phyloP scores from a whole-genome alignment of 2,113 vertebrate genomes.

The Alethe diademata region DNA sequence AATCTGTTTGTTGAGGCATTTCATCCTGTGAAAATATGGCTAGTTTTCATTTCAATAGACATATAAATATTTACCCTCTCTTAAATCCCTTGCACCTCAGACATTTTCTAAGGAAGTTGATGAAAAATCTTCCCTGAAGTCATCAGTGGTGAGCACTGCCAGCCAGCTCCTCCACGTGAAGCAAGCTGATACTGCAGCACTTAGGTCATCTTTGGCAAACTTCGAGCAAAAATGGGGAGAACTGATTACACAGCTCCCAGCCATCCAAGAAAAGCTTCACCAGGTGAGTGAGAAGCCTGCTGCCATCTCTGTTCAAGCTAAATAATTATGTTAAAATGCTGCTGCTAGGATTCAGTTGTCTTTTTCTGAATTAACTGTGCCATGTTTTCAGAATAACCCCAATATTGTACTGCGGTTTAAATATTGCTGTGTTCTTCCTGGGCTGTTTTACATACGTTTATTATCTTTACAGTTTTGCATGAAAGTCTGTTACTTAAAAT shows the following conservation, averaged over 20 bases:
- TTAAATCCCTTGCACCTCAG: slow-evolving; percentile 55
- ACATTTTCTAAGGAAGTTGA: slow-evolving; percentile 83
- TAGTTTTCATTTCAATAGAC: not conserved
- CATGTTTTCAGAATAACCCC: slow-evolving; percentile 18
- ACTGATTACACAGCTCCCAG: slow-evolving; percentile 73
- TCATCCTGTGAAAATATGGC: not conserved
- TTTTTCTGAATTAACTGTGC: slow-evolving; percentile 24
- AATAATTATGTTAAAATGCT: slow-evolving; percentile 2
- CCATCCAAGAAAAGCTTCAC: slow-evolving; percentile 82
- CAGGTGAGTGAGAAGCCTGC: slow-evolving; percentile 72
- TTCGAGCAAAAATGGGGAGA: slow-evolving; percentile 83
- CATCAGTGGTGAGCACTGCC: slow-evolving; percentile 75
- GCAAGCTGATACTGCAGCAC: slow-evolving; percentile 70
- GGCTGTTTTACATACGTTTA: not conserved
- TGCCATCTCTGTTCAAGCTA: not conserved
- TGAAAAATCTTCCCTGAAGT: slow-evolving; percentile 78
- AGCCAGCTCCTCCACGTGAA: slow-evolving; percentile 79
- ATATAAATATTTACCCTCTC: not conserved
- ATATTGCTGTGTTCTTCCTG: not conserved
- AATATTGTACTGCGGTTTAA: slow-evolving; percentile 46
- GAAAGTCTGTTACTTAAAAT: not conserved
- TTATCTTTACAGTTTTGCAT: slow-evolving; percentile 19
- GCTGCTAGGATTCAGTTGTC: slow-evolving; percentile 2
- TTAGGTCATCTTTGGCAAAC: slow-evolving; percentile 75
- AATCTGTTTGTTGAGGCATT: not conserved